A percentile compares a stretch with the other conserved stretches of the same genome.
Evolutionary conservation across 2,113 vertebrate species (phyloP).

Genomic region (Cranoglanis bouderius): DNA sequence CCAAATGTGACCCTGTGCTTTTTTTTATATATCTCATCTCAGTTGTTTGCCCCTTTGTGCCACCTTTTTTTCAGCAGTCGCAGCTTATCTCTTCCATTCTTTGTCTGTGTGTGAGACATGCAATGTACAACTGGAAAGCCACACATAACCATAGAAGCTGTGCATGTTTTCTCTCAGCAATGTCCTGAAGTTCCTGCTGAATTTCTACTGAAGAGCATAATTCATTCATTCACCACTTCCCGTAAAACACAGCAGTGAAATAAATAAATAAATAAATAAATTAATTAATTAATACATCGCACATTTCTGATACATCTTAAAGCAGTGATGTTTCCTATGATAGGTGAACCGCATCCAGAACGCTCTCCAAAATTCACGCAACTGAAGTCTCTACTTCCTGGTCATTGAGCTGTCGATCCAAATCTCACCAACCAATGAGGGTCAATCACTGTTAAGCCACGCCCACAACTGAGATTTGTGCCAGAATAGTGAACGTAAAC

Average conservation of each 20-base stretch:
- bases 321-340: not conserved
- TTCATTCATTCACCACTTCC: not conserved
- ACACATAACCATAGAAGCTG: constrained; percentile 17
- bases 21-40: constrained; percentile 17
- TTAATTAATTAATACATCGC: too few relatives aligned
- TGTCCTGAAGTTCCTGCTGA: not conserved
- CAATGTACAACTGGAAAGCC: not conserved
- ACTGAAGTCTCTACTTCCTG: too few relatives aligned
- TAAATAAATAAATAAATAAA: not conserved
- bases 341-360: not conserved
- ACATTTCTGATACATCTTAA: not conserved
- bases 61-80: constrained; percentile 2
- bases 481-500: too few relatives aligned
- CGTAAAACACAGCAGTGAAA: constrained; percentile 1
- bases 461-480: too few relatives aligned
- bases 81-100: not conserved
- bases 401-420: too few relatives aligned
- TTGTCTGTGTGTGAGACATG: not conserved
- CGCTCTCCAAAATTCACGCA: too few relatives aligned
- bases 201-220: not conserved
- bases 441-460: too few relatives aligned
- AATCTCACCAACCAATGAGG: too few relatives aligned
- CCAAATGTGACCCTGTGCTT: not conserved
- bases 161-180: not conserved
- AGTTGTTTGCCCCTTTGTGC: constrained; percentile 17